Conservation (phyloP, 2,113 vertebrate species). For the Thinocorus orbignyianus region DNA sequence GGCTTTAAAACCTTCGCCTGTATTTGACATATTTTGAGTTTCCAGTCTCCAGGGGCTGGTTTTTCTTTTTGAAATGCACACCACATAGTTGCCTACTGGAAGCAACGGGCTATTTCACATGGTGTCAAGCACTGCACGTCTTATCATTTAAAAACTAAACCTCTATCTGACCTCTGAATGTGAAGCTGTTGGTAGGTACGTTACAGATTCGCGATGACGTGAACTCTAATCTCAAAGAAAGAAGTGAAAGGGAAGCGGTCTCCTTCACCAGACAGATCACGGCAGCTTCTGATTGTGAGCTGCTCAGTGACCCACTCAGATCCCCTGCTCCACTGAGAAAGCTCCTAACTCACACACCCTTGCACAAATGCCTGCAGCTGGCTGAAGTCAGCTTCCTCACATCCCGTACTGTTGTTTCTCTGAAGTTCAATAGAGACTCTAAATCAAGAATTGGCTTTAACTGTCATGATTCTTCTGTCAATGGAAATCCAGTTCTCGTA, state of each 20-base stretch:
- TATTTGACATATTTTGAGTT: background rate
- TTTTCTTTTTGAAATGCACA: background rate
- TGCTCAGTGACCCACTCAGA: background rate
- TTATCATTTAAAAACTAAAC: background rate
- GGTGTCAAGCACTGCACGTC: background rate
- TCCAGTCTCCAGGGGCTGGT: background rate
- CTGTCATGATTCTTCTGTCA: background rate
- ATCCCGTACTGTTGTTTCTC: background rate
- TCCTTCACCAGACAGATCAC: background rate
- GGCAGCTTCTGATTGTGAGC: background rate
- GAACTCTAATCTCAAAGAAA: background rate
- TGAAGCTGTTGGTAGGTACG: background rate
- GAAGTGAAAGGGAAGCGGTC: background rate
- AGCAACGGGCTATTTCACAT: background rate
- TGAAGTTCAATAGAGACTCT: background rate
- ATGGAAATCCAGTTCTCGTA: background rate
- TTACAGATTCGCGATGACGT: rapidly evolving
- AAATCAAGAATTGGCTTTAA: background rate
- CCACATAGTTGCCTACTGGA: background rate
- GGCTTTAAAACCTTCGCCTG: background rate
- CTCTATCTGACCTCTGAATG: background rate
- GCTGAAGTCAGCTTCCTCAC: background rate
- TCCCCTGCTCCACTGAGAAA: background rate
- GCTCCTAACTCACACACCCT: background rate
- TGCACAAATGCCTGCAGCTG: no score